Conservation (phyloP, 2,797 vertebrate species). For the Cuculus canorus region DNA sequence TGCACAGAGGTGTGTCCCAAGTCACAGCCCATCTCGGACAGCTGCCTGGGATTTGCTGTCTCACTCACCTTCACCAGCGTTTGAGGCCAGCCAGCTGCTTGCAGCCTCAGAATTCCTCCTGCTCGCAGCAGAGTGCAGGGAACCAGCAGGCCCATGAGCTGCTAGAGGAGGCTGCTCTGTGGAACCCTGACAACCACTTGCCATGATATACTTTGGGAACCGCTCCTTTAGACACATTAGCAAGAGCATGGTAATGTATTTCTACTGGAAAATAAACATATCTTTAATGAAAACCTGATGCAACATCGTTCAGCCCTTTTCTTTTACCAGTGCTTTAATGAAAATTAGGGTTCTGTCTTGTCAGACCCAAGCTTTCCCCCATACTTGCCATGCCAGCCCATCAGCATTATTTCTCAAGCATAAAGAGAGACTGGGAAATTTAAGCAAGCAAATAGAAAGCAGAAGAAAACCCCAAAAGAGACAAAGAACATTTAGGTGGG, state of each 20-base stretch:
- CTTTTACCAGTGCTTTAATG: not conserved
- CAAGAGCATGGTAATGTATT: slow-evolving; percentile 2
- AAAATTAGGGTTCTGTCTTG: slow-evolving; percentile 42
- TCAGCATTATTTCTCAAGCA: slow-evolving; percentile 4
- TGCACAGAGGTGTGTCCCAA: rapidly evolving
- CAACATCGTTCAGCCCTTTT: rapidly evolving
- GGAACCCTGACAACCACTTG: slow-evolving; percentile 39
- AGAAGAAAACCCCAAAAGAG: not conserved
- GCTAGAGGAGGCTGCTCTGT: not conserved
- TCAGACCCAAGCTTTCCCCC: not conserved
- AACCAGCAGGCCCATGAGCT: not conserved
- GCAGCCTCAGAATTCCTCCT: not conserved
- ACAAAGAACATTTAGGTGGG: not conserved
- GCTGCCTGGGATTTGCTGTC: not conserved
- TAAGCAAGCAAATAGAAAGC: not conserved
- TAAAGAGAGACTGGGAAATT: slow-evolving; percentile 3
- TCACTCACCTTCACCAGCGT: not conserved
- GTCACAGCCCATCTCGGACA: rapidly evolving
- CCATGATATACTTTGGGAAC: slow-evolving; percentile 2
- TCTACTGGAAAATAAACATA: slow-evolving; percentile 50
- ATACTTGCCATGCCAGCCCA: not conserved
- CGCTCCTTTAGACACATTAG: not conserved
- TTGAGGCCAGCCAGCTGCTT: not conserved
- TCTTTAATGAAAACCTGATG: slow-evolving; percentile 42
- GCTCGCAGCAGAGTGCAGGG: not conserved